Conservation (phyloP, 2,888 invertebrate genomes). For the Pocota personata region DNA sequence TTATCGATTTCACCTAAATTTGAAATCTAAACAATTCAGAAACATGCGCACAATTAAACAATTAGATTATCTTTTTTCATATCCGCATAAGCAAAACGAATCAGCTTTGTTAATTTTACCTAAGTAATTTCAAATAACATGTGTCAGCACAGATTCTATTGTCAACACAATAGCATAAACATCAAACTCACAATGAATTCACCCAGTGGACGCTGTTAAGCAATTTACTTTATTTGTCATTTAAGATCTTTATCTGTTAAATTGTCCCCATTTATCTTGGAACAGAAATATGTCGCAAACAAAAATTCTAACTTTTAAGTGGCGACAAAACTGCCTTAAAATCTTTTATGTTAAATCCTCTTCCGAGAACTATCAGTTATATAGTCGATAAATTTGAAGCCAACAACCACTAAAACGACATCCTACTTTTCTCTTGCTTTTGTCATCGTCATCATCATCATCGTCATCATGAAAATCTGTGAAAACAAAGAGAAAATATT, state of each 20-base stretch:
- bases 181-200: no score
- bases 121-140: no score
- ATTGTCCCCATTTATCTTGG: constrained; percentile 33
- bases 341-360: constrained; percentile 38
- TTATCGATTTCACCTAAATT: no score
- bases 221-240: constrained; percentile 56
- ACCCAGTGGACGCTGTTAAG: constrained; percentile 1
- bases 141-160: no score
- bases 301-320: constrained; percentile 53
- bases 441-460: constrained; percentile 30
- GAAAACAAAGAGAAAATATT: constrained; percentile 64
- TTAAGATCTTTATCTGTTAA: constrained; percentile 47
- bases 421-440: background rate
- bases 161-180: no score
- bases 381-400: constrained; percentile 46
- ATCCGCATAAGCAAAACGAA: no score
- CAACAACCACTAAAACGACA: constrained; percentile 51
- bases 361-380: constrained; percentile 29
- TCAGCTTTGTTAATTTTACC: no score
- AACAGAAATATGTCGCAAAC: constrained; percentile 43
- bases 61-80: no score
- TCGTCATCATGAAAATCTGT: constrained; percentile 51
- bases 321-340: constrained; percentile 43
- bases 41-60: no score
- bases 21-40: no score